A percentile compares a stretch with the other conserved stretches of the same genome.
Evolutionary conservation across 2,888 invertebrate genomes (phyloP).

Genomic region (Acanthopleura granulata): DNA sequence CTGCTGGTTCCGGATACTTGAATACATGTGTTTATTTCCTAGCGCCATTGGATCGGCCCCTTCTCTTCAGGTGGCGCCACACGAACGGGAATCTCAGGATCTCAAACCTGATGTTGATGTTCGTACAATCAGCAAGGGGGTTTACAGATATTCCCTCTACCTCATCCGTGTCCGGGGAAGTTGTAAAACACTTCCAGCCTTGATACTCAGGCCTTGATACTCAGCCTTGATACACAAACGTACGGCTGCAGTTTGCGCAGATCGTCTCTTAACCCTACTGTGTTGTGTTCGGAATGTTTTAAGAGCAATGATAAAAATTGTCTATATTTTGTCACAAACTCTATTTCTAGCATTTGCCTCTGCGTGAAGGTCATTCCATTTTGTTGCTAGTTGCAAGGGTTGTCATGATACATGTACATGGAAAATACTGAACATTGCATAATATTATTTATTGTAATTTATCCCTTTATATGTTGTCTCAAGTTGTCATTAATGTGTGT

Average conservation of each 20-base stretch:
- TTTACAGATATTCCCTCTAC: neutral
- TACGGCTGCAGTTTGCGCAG: neutral
- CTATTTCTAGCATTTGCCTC: too few species aligned
- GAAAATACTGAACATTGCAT: too few species aligned
- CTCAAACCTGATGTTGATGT: neutral
- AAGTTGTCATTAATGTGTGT: too few species aligned
- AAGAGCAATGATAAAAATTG: too few species aligned
- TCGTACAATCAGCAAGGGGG: neutral
- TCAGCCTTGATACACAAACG: neutral
- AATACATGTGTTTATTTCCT: neutral
- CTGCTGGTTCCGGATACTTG: neutral
- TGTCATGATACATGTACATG: too few species aligned
- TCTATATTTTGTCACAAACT: too few species aligned
- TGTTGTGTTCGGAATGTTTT: too few species aligned
- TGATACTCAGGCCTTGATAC: neutral
- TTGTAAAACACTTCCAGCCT: neutral
- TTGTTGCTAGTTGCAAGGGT: too few species aligned
- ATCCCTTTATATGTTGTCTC: too few species aligned
- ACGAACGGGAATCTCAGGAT: neutral
- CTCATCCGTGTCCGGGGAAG: neutral
- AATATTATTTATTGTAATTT: too few species aligned
- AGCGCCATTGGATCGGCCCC: neutral
- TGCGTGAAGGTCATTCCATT: too few species aligned
- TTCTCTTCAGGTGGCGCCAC: neutral
- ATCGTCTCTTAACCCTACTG: neutral